These are phyloP conservation scores for Tragulus kanchil DNA, from an alignment of 2,113 vertebrate species.

Conservation along the genomic window DNA sequence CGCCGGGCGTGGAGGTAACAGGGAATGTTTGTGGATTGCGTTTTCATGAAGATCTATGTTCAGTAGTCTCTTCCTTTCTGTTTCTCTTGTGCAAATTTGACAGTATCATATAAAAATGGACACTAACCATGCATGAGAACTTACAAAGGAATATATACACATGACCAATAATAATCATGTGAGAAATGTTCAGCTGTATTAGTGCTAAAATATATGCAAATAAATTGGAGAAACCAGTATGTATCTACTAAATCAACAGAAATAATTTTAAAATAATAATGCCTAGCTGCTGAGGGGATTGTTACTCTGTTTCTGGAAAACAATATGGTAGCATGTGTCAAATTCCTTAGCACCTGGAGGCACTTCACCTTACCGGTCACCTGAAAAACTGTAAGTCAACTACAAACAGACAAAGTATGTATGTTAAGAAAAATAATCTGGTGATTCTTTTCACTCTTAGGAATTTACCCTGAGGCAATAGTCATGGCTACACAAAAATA, in stretches of 20 bases:
- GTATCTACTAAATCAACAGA: neutral
- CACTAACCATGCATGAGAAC: neutral
- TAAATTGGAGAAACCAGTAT: neutral
- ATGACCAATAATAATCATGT: neutral
- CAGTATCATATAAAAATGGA: neutral
- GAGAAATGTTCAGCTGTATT: neutral
- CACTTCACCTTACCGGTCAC: neutral
- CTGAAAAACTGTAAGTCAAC: neutral
- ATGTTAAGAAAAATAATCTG: neutral
- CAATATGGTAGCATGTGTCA: neutral
- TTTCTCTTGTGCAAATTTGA: conserved; percentile 38
- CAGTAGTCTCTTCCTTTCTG: neutral
- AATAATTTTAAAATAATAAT: neutral
- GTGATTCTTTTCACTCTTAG: neutral
- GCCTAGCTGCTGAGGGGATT: neutral
- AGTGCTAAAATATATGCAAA: conserved; percentile 1
- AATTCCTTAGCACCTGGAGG: neutral
- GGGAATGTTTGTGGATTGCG: neutral
- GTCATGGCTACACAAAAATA: neutral
- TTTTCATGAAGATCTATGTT: neutral
- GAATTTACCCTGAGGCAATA: neutral
- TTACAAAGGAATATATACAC: conserved; percentile 32
- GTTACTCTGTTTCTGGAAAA: neutral
- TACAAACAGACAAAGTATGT: neutral
- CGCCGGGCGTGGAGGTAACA: fast-evolving